These are phyloP conservation scores for Phalanger gymnotis DNA, from an alignment of 2,797 vertebrate genomes.

Conservation along the genomic window DNA sequence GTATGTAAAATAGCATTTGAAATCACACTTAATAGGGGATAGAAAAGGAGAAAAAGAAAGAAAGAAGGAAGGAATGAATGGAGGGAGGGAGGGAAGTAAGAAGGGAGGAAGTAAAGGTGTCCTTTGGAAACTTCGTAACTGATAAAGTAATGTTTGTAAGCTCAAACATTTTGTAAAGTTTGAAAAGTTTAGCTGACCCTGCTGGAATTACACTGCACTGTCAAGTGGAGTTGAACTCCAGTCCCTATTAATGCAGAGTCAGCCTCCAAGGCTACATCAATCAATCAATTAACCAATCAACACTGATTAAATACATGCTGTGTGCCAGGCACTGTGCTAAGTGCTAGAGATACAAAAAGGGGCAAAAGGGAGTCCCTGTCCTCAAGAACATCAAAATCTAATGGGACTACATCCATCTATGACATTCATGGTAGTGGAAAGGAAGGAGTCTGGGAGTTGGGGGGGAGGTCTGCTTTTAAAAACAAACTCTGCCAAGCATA, in stretches of 20 bases:
- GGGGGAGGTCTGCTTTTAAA: slow-evolving; percentile 27
- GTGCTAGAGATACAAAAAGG: neutral
- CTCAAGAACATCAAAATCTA: neutral
- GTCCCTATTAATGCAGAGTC: neutral
- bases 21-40: neutral
- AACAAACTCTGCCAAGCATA: slow-evolving; percentile 36
- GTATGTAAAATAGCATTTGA: neutral
- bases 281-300: neutral
- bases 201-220: neutral
- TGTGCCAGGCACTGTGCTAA: neutral
- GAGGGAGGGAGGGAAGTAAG: neutral
- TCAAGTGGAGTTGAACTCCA: slow-evolving; percentile 37
- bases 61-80: too few relatives aligned
- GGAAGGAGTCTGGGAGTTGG: neutral
- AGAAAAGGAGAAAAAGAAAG: too few relatives aligned
- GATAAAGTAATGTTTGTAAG: slow-evolving; percentile 3
- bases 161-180: neutral
- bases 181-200: neutral
- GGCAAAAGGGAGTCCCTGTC: neutral
- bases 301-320: neutral
- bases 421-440: neutral
- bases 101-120: neutral
- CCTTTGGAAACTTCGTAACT: slow-evolving; percentile 20
- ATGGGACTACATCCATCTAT: neutral
- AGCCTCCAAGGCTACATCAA: neutral